Percentiles rank a stretch among this genome's conserved stretches.
These are phyloP conservation scores for Spilogale gracilis DNA, from an alignment of 2,113 vertebrate genomes.

Conservation along the genomic window DNA sequence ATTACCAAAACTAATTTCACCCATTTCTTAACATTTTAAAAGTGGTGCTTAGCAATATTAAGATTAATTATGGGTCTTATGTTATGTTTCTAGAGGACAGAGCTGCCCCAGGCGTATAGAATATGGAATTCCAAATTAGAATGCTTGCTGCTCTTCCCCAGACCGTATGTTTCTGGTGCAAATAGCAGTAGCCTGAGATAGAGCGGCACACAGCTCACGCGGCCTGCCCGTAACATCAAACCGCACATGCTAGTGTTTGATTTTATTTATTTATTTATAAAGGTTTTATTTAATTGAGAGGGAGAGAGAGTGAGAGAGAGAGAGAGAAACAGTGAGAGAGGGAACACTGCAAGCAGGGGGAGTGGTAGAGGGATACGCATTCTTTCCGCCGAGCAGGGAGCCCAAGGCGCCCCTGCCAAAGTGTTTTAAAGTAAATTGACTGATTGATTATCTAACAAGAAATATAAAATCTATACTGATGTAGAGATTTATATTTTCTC, in stretches of 20 bases:
- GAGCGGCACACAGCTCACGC: not conserved
- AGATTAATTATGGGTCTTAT: constrained; percentile 49
- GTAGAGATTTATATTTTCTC: not conserved
- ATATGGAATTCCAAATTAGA: constrained; percentile 61
- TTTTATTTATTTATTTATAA: no score
- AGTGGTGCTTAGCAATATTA: constrained; percentile 33
- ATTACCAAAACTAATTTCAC: constrained; percentile 45
- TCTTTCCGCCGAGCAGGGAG: no score
- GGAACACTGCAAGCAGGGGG: no score
- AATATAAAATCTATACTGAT: not conserved
- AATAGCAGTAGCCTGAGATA: not conserved
- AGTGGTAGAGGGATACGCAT: no score
- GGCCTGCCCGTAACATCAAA: not conserved
- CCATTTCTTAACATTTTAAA: constrained; percentile 26
- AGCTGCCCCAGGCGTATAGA: constrained; percentile 15
- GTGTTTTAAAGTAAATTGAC: constrained; percentile 4
- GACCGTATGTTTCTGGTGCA: not conserved
- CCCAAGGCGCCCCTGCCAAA: not conserved
- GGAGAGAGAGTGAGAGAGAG: no score
- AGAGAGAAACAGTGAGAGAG: no score
- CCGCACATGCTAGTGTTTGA: not conserved
- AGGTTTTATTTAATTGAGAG: no score
- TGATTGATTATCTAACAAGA: not conserved
- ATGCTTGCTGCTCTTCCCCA: not conserved
- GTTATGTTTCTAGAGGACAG: not conserved